Evolutionary conservation across 2,113 vertebrate genomes (phyloP).

Genomic region (Pelecanus crispus): DNA sequence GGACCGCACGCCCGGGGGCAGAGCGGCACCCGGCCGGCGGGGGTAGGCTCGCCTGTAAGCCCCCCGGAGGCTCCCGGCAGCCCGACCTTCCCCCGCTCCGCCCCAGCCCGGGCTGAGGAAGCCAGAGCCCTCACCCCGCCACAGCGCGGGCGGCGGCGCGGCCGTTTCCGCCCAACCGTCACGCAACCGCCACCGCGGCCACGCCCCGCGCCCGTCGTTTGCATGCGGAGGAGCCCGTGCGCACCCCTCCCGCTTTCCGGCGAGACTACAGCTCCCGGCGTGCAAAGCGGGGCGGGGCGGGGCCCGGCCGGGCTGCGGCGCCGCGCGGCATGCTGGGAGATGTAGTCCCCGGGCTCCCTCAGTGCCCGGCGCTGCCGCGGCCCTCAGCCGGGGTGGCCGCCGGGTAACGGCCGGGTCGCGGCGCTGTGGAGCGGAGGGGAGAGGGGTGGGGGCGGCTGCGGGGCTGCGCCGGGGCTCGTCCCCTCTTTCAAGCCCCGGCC

Average conservation of each 20-base stretch:
- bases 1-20: too few species aligned
- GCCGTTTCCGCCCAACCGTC: neutral
- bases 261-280: constrained; percentile 42
- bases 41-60: neutral
- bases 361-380: too few species aligned
- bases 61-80: too few species aligned
- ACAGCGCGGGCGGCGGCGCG: too few species aligned
- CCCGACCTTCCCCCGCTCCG: too few species aligned
- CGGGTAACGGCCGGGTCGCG: too few species aligned
- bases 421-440: too few species aligned
- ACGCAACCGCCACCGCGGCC: neutral
- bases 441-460: rapidly evolving
- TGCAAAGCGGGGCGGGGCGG: neutral
- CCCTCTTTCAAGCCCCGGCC: rapidly evolving
- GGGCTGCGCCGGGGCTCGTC: rapidly evolving
- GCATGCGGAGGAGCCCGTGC: neutral
- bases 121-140: neutral
- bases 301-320: rapidly evolving
- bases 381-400: rapidly evolving
- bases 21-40: too few species aligned
- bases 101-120: too few species aligned
- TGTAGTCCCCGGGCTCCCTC: neutral
- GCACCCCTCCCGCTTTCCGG: too few species aligned
- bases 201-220: neutral
- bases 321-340: neutral